Evolutionary conservation across 2,797 vertebrate species (phyloP), one percentile per base, ranked within the genome.

Genomic region (Phylloscopus collybita): DNA sequence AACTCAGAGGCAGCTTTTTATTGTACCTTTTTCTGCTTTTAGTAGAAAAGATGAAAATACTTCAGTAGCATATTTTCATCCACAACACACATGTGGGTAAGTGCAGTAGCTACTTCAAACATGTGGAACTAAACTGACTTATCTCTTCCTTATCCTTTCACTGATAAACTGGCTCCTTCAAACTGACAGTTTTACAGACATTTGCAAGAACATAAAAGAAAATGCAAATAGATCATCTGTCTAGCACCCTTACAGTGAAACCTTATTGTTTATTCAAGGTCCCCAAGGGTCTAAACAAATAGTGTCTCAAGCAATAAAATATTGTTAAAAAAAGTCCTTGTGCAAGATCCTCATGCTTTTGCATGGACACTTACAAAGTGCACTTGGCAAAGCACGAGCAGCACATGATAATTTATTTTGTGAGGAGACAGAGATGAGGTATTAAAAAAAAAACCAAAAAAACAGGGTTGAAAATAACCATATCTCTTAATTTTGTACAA

Each of bases 51-150:
- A 69, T 50, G 16, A 66, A 73, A 83, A 80, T 85, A 88, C 86
- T 95, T 96, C 87, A 96, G 94, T 82, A 95, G 92, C 94, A 80
- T 94, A 95, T 97, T 97, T 96, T 93, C 78, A 96, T 92, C 84
- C 96, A 75, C 94, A 91, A 51, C 71, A 88, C 92, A 97, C 86
- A 97, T 94, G 95, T 92, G 94, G 80, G 82, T 95, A 98, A 98
- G 90, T 92, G 88, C 94, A 99, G 98, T 98, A 98, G 98, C 98
- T 98, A 98, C 98, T 98, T 98, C 97, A 98, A 99, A 99, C 98
- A 98, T 98, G 98, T 98, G 98, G 97, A 98, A 98, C 97, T 97
- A 98, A 98, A 98, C 98, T 97, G 98, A 98, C 98, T 98, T 98
- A 97, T 99, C 99, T 98, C 98, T 98, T 93, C 97, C 98, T 98